Percentiles rank a stretch among this genome's conserved stretches.
phyloP scores from a whole-genome alignment of 1,140 invertebrate species.

The Drosophila lini region DNA sequence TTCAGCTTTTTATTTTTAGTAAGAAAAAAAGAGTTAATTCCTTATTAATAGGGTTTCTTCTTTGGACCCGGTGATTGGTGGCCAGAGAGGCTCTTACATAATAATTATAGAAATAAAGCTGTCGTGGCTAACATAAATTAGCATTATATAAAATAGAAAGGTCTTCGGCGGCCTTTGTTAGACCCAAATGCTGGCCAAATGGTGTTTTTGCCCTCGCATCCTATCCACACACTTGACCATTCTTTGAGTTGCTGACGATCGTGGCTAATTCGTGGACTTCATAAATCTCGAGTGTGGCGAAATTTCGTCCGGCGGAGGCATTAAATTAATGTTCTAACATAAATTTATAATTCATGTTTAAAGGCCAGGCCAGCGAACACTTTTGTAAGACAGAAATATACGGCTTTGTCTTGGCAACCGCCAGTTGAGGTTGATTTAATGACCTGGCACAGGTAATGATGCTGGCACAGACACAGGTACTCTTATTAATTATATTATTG shows the following conservation, averaged over 20 bases:
- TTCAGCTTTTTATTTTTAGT: slow-evolving; percentile 10
- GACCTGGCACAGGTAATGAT: too few relatives aligned
- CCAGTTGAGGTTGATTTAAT: slow-evolving; percentile 66
- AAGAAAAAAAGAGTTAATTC: slow-evolving; percentile 47
- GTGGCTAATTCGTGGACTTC: slow-evolving; percentile 64
- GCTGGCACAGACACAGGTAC: slow-evolving; percentile 44
- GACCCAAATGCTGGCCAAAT: slow-evolving; percentile 46
- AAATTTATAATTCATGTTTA: slow-evolving; percentile 59
- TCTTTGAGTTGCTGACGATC: slow-evolving; percentile 48
- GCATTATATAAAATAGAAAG: slow-evolving; percentile 71
- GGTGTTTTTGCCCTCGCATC: slow-evolving; percentile 64
- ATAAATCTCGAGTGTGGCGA: slow-evolving; percentile 51
- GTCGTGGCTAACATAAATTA: slow-evolving; percentile 64
- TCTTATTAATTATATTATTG: slow-evolving; percentile 78
- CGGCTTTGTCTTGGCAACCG: slow-evolving; percentile 35
- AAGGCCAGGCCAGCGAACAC: slow-evolving; percentile 32
- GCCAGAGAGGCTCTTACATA: slow-evolving; percentile 36
- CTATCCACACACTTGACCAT: slow-evolving; percentile 36
- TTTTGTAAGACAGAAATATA: slow-evolving; percentile 53
- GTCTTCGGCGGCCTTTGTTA: slow-evolving; percentile 29
- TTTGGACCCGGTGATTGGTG: slow-evolving; percentile 13
- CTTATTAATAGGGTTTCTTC: slow-evolving; percentile 47
- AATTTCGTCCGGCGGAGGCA: slow-evolving; percentile 42
- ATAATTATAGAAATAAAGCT: slow-evolving; percentile 68
- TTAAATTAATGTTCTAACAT: slow-evolving; percentile 76